Evolutionary conservation across 2,797 vertebrate species (phyloP).

Genomic region (Cryptoprocta ferox): DNA sequence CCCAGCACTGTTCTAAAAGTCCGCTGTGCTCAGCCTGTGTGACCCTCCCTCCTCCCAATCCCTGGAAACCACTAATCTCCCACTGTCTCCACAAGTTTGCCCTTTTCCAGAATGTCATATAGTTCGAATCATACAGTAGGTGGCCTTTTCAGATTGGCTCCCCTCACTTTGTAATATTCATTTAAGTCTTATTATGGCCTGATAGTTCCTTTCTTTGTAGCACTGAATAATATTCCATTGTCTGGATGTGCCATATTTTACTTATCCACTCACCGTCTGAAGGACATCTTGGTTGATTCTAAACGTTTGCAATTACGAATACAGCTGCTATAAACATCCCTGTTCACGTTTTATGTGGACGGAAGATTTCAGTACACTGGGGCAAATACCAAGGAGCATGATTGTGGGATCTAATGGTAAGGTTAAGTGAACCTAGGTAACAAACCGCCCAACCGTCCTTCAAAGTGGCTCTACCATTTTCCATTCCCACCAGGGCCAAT

Average conservation of each 20-base stretch:
- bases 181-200: background rate
- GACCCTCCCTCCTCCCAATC: rapidly evolving
- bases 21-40: background rate
- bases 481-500: background rate
- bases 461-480: background rate
- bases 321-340: background rate
- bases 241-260: background rate
- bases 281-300: background rate
- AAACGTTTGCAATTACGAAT: background rate
- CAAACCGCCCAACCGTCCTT: background rate
- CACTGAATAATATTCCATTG: background rate
- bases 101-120: background rate
- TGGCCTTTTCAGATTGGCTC: background rate
- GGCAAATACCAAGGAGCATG: background rate
- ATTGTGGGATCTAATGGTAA: background rate
- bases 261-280: background rate
- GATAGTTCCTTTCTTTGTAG: background rate
- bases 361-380: background rate
- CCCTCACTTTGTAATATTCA: background rate
- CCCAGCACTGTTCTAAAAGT: background rate
- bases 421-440: background rate
- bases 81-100: background rate
- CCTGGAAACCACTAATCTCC: background rate
- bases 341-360: background rate
- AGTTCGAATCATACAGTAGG: background rate